phyloP scores from a whole-genome alignment of 2,113 vertebrate species.

The Sturnira hondurensis region DNA sequence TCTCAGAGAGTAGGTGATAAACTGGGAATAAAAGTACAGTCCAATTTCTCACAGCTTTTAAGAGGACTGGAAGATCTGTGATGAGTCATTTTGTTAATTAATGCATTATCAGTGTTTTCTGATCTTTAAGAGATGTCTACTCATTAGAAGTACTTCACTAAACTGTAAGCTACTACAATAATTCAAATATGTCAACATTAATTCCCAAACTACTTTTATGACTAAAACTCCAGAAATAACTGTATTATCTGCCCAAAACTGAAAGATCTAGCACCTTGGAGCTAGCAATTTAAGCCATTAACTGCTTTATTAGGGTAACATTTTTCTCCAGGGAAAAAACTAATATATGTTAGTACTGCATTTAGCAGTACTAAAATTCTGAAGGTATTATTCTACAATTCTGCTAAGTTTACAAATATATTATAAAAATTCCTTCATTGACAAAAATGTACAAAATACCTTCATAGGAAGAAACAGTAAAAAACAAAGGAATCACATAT shows the following conservation, averaged over 20 bases:
- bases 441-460: conserved; percentile 25
- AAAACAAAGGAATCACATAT: background rate
- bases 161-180: background rate
- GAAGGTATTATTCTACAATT: background rate
- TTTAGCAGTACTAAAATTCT: conserved; percentile 30
- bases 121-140: background rate
- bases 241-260: background rate
- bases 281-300: background rate
- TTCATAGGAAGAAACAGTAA: background rate
- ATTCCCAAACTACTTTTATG: background rate
- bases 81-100: background rate
- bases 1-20: background rate
- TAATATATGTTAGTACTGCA: background rate
- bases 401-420: conserved; percentile 1
- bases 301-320: background rate
- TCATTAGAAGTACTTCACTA: background rate
- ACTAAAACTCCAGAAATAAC: background rate
- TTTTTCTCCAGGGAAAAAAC: background rate
- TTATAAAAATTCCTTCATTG: background rate
- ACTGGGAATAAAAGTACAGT: background rate
- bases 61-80: background rate
- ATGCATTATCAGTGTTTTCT: background rate
- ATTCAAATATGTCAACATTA: background rate
- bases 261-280: background rate
- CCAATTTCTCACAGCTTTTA: background rate